Evolutionary conservation across 2,797 vertebrate species (phyloP).

Genomic region (Tachyglossus aculeatus): DNA sequence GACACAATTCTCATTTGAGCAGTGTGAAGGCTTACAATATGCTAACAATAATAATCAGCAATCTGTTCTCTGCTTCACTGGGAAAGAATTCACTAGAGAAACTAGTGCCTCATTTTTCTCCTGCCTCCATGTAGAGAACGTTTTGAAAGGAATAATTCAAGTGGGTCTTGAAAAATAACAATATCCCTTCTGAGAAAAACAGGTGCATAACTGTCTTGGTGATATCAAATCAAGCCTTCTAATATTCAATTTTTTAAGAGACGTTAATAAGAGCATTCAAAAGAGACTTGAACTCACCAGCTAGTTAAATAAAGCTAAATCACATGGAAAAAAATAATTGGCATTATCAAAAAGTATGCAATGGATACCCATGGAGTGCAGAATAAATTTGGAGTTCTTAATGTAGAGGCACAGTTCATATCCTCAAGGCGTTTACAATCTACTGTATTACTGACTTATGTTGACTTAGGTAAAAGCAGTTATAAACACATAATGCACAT

Average conservation of each 20-base stretch:
- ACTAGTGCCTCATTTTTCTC: neutral
- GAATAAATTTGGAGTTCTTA: too few species aligned
- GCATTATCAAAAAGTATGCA: too few species aligned
- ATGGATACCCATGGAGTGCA: too few species aligned
- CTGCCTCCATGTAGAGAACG: neutral
- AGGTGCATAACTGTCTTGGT: neutral
- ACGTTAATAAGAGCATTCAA: neutral
- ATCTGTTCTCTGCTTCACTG: neutral
- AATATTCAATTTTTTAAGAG: neutral
- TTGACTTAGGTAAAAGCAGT: too few species aligned
- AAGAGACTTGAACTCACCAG: neutral
- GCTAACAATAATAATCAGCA: constrained; percentile 30
- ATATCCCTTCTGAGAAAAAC: neutral
- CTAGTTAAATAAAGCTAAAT: too few species aligned
- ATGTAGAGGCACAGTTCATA: too few species aligned
- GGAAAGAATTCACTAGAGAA: constrained; percentile 1
- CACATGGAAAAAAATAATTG: too few species aligned
- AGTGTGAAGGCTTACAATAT: constrained; percentile 25
- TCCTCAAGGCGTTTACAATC: too few species aligned
- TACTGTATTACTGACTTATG: too few species aligned
- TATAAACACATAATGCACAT: too few species aligned
- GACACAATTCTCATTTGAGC: constrained; percentile 6
- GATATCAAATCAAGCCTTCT: neutral
- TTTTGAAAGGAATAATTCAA: neutral
- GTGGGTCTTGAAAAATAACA: neutral